phyloP scores from a whole-genome alignment of 1,140 invertebrate genomes.

The Drosophila bipectinata region DNA sequence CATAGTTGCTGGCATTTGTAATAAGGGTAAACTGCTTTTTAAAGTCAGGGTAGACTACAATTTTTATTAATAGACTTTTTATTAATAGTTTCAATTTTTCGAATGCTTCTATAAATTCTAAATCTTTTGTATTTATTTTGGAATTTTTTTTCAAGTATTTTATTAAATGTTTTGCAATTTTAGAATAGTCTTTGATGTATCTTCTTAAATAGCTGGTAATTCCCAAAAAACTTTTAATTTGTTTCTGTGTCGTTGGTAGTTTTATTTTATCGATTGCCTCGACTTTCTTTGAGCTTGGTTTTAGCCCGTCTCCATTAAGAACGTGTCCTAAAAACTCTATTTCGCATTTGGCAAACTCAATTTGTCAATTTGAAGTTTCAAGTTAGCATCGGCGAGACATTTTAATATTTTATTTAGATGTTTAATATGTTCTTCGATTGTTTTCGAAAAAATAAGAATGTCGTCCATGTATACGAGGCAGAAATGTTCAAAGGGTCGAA shows the following conservation, averaged over 20 bases:
- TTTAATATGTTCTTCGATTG: too few species aligned
- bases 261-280: slow-evolving; percentile 6
- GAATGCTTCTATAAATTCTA: slow-evolving; percentile 1
- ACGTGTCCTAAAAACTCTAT: slow-evolving; percentile 15
- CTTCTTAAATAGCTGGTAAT: too few species aligned
- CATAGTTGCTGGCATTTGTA: too few species aligned
- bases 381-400: too few species aligned
- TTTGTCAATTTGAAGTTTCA: not conserved
- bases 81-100: not conserved
- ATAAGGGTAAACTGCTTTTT: too few species aligned
- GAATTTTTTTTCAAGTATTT: slow-evolving; percentile 1
- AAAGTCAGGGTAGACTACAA: not conserved
- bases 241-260: slow-evolving; percentile 2
- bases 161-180: not conserved
- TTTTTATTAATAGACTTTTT: too few species aligned
- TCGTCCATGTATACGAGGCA: too few species aligned
- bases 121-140: slow-evolving; percentile 1
- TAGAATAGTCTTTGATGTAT: too few species aligned
- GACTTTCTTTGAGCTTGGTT: slow-evolving; percentile 9
- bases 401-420: too few species aligned
- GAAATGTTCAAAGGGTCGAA: too few species aligned
- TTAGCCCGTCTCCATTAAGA: slow-evolving; percentile 8
- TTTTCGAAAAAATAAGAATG: too few species aligned
- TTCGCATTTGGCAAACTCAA: slow-evolving; percentile 2
- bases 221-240: slow-evolving; percentile 3